Conservation (phyloP, 2,113 vertebrate species). For the Rhabdomys dilectus region DNA sequence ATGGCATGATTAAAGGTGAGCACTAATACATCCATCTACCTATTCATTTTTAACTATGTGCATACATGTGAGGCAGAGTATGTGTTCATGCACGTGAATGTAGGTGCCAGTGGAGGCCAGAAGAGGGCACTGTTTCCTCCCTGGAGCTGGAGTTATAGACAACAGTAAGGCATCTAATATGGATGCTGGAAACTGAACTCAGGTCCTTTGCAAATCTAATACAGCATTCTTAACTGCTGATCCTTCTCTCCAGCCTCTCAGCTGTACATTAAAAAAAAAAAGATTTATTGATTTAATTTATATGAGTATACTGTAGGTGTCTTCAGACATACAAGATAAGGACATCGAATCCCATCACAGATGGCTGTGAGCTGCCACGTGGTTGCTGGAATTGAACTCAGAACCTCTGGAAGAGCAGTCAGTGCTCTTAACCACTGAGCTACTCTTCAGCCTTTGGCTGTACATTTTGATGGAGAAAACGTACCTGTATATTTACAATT, state of each 20-base stretch:
- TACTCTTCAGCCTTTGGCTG: not conserved
- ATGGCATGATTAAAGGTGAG: not conserved
- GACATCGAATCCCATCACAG: too few relatives aligned
- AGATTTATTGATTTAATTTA: too few relatives aligned
- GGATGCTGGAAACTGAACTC: not conserved
- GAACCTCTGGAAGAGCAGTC: too few relatives aligned
- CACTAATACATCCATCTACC: not conserved
- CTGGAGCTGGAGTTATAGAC: not conserved
- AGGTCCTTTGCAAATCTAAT: not conserved
- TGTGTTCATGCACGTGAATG: too few relatives aligned
- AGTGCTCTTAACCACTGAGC: not conserved
- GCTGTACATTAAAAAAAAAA: not conserved
- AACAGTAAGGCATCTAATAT: not conserved
- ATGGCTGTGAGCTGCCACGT: too few relatives aligned
- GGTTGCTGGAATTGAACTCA: not conserved
- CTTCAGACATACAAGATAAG: too few relatives aligned
- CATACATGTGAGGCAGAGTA: not conserved
- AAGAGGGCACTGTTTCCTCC: not conserved
- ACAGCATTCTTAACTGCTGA: not conserved
- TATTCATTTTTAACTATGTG: not conserved
- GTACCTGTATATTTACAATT: not conserved
- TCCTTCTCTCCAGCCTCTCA: not conserved
- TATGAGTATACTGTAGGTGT: too few relatives aligned
- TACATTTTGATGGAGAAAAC: not conserved
- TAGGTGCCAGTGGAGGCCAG: not conserved